Conservation (phyloP, 2,888 invertebrate species). For the Antheraea assamensis region DNA sequence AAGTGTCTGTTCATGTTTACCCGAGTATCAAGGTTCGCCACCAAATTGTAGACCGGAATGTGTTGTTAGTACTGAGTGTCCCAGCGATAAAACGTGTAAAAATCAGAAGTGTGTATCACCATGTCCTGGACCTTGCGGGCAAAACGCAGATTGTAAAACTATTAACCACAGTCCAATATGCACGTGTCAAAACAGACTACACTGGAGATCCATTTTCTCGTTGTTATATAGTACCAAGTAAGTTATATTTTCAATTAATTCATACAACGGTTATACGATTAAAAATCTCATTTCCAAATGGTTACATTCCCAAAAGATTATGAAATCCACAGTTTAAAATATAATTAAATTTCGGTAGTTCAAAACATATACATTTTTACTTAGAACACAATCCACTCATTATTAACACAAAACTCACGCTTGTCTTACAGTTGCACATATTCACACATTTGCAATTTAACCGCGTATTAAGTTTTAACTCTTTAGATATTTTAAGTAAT, state of each 20-base stretch:
- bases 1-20: constrained; percentile 87
- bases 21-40: constrained; percentile 85
- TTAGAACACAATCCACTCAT: no score
- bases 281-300: no score
- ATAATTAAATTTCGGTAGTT: no score
- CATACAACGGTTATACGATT: no score
- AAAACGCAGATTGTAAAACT: constrained; percentile 86
- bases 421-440: no score
- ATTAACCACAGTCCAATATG: constrained; percentile 88
- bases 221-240: constrained; percentile 80
- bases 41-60: constrained; percentile 89
- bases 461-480: no score
- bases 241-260: constrained; percentile 23
- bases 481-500: no score
- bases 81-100: constrained; percentile 84
- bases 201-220: constrained; percentile 86
- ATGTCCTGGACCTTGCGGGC: constrained; percentile 87
- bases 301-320: no score
- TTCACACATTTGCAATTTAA: no score
- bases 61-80: constrained; percentile 86
- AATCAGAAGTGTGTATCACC: constrained; percentile 88
- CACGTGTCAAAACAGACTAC: constrained; percentile 82
- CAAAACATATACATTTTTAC: no score
- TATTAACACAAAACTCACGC: no score
- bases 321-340: no score